Conservation (phyloP, 2,797 vertebrate species). For the Labroides dimidiatus region DNA sequence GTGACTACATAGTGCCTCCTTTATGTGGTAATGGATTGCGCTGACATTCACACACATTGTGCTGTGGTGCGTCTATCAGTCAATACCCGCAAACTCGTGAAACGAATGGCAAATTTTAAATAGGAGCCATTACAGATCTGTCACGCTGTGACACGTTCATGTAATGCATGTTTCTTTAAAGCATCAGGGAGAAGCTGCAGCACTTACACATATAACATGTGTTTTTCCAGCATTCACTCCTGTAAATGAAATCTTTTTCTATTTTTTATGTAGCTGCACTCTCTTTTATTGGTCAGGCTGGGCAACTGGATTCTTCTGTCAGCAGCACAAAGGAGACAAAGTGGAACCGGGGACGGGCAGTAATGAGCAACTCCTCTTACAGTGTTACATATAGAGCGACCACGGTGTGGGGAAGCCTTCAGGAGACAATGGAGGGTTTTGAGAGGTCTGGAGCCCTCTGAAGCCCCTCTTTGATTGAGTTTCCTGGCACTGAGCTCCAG, state of each 20-base stretch:
- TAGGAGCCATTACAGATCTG: constrained; percentile 37
- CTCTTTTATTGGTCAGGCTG: constrained; percentile 66
- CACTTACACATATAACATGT: constrained; percentile 19
- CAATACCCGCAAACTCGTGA: constrained; percentile 50
- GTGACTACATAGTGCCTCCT: constrained; percentile 71
- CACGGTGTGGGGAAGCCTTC: constrained; percentile 70
- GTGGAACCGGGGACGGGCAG: constrained; percentile 67
- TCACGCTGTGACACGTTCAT: constrained; percentile 37
- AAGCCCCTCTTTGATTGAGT: constrained; percentile 81
- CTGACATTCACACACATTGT: constrained; percentile 78
- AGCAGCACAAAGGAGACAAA: constrained; percentile 80
- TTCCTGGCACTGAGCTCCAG: constrained; percentile 73
- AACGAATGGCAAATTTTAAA: constrained; percentile 58
- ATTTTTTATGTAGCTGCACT: constrained; percentile 47
- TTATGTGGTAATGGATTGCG: constrained; percentile 79
- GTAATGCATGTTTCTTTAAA: constrained; percentile 9
- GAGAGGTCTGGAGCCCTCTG: constrained; percentile 72
- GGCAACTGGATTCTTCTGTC: constrained; percentile 76
- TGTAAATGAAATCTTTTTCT: constrained; percentile 49
- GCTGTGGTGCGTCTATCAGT: constrained; percentile 68
- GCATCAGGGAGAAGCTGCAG: not conserved
- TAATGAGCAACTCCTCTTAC: constrained; percentile 84
- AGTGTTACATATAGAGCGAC: constrained; percentile 76
- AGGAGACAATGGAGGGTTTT: constrained; percentile 79
- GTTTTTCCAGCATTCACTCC: constrained; percentile 29